phyloP scores from a whole-genome alignment of 2,113 vertebrate genomes.

The Leptobrachium leishanense region DNA sequence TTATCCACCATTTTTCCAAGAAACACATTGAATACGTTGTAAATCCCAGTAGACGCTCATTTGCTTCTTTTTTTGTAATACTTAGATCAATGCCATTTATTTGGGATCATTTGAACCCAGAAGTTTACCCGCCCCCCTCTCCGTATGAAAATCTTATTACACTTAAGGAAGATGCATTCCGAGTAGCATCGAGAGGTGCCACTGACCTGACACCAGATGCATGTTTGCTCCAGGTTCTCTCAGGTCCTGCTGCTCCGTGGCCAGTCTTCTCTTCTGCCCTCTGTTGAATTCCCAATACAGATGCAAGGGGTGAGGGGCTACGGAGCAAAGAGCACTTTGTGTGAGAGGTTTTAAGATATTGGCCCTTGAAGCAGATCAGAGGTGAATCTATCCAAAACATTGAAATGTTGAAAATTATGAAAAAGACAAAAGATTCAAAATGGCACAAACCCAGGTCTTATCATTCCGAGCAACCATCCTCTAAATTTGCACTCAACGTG shows the following conservation, averaged over 20 bases:
- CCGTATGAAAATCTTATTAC: background rate
- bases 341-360: background rate
- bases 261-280: background rate
- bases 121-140: no score
- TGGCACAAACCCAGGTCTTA: no score
- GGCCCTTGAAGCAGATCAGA: background rate
- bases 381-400: background rate
- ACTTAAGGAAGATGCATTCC: background rate
- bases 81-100: no score
- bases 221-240: background rate
- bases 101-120: no score
- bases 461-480: no score
- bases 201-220: background rate
- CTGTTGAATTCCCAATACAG: constrained; percentile 1
- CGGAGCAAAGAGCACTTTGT: background rate
- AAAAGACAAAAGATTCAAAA: no score
- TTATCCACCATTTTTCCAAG: no score
- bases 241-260: background rate
- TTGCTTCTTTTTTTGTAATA: no score
- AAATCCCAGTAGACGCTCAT: no score
- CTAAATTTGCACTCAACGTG: no score
- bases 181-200: background rate
- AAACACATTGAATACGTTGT: no score
- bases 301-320: constrained; percentile 1
- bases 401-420: background rate